Conservation (phyloP, 2,113 vertebrate species). For the Chaenogobius annularis region DNA sequence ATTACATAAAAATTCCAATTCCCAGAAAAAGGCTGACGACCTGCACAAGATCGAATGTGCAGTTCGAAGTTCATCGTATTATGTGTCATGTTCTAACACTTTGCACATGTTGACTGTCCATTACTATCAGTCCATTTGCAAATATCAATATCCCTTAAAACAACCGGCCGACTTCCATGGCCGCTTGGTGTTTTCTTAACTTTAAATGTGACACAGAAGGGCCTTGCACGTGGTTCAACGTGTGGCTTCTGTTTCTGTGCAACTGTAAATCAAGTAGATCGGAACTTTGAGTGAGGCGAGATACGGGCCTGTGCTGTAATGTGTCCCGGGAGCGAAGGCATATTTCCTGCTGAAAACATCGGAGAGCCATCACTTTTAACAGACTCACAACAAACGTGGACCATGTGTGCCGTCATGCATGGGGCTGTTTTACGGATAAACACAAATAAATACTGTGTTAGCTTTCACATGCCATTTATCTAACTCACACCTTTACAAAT, state of each 20-base stretch:
- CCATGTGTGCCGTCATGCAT: slow-evolving; percentile 59
- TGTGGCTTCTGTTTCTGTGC: slow-evolving; percentile 17
- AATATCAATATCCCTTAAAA: slow-evolving; percentile 1
- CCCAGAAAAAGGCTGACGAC: slow-evolving; percentile 24
- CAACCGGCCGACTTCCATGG: background rate
- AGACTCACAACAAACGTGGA: slow-evolving; percentile 57
- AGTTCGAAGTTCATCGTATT: background rate
- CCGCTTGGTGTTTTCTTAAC: background rate
- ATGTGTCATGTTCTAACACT: background rate
- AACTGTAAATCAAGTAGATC: slow-evolving; percentile 35
- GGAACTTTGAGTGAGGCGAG: slow-evolving; percentile 20
- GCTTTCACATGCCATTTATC: slow-evolving; percentile 12
- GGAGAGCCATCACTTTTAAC: slow-evolving; percentile 32
- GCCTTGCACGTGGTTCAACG: background rate
- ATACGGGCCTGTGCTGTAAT: slow-evolving; percentile 17
- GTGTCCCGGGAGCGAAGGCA: slow-evolving; percentile 53
- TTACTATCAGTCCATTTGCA: slow-evolving; percentile 2
- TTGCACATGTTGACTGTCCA: slow-evolving; percentile 4
- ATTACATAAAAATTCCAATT: slow-evolving; percentile 31
- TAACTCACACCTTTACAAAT: slow-evolving; percentile 13
- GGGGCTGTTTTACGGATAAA: slow-evolving; percentile 12
- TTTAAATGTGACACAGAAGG: background rate
- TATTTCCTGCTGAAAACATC: slow-evolving; percentile 45
- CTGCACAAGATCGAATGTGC: background rate
- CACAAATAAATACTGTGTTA: slow-evolving; percentile 20